Base-by-base conservation (phyloP, 2,888 invertebrate genomes). In the Leptinotarsa haldemani region DNA sequence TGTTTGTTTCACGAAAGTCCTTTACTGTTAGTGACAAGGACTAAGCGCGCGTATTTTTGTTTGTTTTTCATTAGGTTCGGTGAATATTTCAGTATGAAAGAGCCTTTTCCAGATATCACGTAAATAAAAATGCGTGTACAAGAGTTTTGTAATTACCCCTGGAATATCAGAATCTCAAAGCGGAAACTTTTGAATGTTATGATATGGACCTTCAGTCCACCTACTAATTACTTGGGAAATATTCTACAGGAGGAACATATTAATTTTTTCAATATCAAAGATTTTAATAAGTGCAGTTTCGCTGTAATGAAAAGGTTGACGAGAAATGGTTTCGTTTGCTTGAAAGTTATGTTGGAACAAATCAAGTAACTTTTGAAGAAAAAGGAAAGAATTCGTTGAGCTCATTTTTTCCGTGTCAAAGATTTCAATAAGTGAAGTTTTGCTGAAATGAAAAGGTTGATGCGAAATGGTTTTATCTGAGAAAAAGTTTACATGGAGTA, bases 1-100 rank as follows among this genome's bases (percentile, higher is more conserved):
- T 40, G 61, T 61, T 40, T 40, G 61, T 30, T 56, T 22, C 61
- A 61, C 9, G 61, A 40, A 61, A 25, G 67, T 53, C 46, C 67
- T 53, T 67, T 56, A 53, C 25, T 67, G 67, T 52, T 53, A 16
- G 40, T 67, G 67, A 53, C 67, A 67, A 53, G 67, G 50, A 52
- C 67, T 56, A 25, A 56, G 65, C 53, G 47, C 30, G 63, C 13
- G n/a, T 48, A 48, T 70, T 70, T 70, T 65, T 70, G 53, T 70
- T 65, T 65, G 65, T 65, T 70, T 70, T 70, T 70, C 22, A 70
- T 70, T 70, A 68, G 53, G 56, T 48, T 50, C 66, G 48, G 61
- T 61, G 40, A 61, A 61, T 61, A 61, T 61, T 61, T 61, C 61
- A 47, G 25, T 50, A 50, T 56, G 68, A 56, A 68, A 68, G 56